phyloP scores from a whole-genome alignment of 1,140 invertebrate genomes.

The Camponotus floridanus region DNA sequence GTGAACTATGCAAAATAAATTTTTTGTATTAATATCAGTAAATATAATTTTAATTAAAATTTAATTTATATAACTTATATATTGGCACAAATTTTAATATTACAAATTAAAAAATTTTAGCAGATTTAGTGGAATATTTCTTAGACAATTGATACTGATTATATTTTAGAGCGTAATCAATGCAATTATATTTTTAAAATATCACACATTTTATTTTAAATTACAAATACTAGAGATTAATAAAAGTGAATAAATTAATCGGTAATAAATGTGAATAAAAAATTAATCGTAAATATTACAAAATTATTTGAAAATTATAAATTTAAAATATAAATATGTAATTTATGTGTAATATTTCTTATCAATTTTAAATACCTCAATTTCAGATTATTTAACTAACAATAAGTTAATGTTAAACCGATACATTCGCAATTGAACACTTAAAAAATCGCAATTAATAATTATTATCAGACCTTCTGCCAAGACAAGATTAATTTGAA shows the following conservation, averaged over 20 bases:
- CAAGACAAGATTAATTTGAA: conserved; percentile 4
- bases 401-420: background rate
- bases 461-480: background rate
- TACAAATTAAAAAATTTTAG: background rate
- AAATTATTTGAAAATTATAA: conserved; percentile 20
- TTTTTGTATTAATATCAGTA: background rate
- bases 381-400: background rate
- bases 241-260: background rate
- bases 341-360: background rate
- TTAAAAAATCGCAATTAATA: background rate
- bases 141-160: background rate
- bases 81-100: background rate
- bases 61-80: background rate
- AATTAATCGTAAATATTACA: background rate
- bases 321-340: background rate
- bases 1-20: background rate
- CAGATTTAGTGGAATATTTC: background rate
- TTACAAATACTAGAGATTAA: background rate
- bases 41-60: background rate
- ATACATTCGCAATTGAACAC: background rate
- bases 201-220: background rate
- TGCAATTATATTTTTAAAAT: background rate
- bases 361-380: background rate
- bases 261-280: background rate
- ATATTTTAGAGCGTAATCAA: background rate